Conservation (phyloP, 2,113 vertebrate genomes). For the Caranx ignobilis region DNA sequence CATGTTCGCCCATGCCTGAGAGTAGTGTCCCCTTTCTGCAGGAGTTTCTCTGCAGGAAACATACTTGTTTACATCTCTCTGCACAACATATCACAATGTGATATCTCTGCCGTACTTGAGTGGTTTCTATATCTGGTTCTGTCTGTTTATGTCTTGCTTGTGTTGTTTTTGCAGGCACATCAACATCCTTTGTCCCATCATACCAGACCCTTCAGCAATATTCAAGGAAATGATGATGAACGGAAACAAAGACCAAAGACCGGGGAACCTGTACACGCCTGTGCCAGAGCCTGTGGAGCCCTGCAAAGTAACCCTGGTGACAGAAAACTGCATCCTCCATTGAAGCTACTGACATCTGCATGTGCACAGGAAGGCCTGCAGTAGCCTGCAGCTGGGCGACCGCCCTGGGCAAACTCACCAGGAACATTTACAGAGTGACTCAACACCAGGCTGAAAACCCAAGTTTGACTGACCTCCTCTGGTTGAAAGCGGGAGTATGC, state of each 20-base stretch:
- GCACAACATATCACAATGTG: no score
- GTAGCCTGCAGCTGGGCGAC: background rate
- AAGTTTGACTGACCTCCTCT: background rate
- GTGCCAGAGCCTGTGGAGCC: constrained; percentile 55
- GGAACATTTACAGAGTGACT: constrained; percentile 1
- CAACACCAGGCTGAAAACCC: background rate
- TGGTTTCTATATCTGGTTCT: no score
- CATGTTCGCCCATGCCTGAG: no score
- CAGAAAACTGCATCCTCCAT: background rate
- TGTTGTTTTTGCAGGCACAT: constrained; percentile 65
- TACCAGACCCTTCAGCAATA: constrained; percentile 71
- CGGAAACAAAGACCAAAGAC: constrained; percentile 23
- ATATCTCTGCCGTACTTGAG: no score
- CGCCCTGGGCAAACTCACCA: background rate
- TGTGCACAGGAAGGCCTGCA: no score
- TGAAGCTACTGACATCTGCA: background rate
- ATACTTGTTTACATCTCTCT: no score
- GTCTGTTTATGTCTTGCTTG: background rate
- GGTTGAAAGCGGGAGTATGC: background rate
- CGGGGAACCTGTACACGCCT: constrained; percentile 38
- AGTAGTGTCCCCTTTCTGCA: no score
- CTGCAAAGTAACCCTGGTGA: constrained; percentile 7
- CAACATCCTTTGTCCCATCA: constrained; percentile 61
- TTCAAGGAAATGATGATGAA: constrained; percentile 76
- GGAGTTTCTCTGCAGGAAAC: no score